Evolutionary conservation across 2,797 vertebrate genomes (phyloP), one percentile per base, ranked within the genome.

Genomic region (Ctenopoma kingsleyae): DNA sequence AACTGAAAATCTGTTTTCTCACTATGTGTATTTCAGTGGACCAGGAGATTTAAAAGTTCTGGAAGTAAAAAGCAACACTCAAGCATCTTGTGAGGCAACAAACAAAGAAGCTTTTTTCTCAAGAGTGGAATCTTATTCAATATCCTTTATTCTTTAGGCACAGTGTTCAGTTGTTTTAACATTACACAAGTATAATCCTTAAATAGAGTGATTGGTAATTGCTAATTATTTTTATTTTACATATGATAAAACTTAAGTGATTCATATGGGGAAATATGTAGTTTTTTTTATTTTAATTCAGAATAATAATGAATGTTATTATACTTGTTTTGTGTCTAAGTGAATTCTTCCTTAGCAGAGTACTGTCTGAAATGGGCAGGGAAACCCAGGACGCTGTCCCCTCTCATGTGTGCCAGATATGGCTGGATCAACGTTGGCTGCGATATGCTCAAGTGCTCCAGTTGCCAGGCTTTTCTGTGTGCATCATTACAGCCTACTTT

Each of bases 401-500:
- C 98, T 0, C 90, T 98, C 40, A 92, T 95, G 69, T 99, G 98
- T 1, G 96, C 98, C 51, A 87, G 93, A n/a, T 97, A 96, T 0
- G 98, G 98, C 72, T 99, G 98, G 98, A 75, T 93, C 83, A 97
- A 93, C 0, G 85, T 98, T 4, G 95, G 96, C 41, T 94, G 94
- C 0, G 98, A 99, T 65, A 93, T 98, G 96, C 91, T 99, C 3
- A 95, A 96, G 76, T 99, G 98, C 77, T 95, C 94, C 87, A 97
- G 96, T 90, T 99, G 98, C 84, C 96, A 97, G 70, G 96, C 96
- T n/a, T 96, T 97, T 86, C 96, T 99, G 16, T 98, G 96, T 71
- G 92, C 94, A 51, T 95, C 95, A 35, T 84, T 99, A n/a, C 96
- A 97, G 54, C 94, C 96, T 11, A 87, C 94, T 0, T 81, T 95